These are phyloP conservation scores for Ephestia elutella DNA, from an alignment of 1,140 invertebrate species.

Conservation along the genomic window DNA sequence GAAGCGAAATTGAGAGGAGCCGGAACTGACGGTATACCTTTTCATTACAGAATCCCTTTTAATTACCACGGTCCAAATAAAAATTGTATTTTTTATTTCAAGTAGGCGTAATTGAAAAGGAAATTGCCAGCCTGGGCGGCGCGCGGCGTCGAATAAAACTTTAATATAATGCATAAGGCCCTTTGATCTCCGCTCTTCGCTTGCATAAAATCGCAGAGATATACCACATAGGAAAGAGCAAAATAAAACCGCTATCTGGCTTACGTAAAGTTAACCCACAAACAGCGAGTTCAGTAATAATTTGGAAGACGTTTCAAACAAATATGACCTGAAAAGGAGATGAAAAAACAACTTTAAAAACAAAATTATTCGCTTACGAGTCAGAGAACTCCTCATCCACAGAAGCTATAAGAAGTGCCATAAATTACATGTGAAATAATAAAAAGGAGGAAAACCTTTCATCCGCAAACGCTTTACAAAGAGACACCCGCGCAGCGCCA, in stretches of 20 bases:
- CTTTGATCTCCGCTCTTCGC: constrained; percentile 69
- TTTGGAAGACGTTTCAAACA: constrained; percentile 7
- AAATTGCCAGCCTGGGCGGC: constrained; percentile 60
- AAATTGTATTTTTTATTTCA: constrained; percentile 73
- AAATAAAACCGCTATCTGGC: background rate
- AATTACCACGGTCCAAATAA: constrained; percentile 71
- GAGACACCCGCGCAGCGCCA: constrained; percentile 38
- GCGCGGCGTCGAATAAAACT: constrained; percentile 65
- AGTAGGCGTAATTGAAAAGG: constrained; percentile 73
- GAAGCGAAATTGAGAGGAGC: constrained; percentile 70
- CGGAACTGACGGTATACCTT: constrained; percentile 70
- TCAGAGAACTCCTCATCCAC: constrained; percentile 33
- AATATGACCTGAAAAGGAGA: constrained; percentile 7
- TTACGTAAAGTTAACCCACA: background rate
- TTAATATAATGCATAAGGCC: constrained; percentile 70
- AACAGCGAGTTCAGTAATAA: constrained; percentile 7
- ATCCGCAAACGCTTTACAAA: constrained; percentile 64
- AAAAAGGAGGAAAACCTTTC: constrained; percentile 65
- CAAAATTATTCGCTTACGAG: constrained; percentile 37
- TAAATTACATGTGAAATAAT: constrained; percentile 70
- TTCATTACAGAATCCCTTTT: constrained; percentile 73
- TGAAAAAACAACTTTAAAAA: constrained; percentile 21
- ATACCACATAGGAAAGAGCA: constrained; percentile 19
- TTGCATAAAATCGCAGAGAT: constrained; percentile 56
- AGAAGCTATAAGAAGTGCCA: constrained; percentile 51